Base-by-base conservation (phyloP, 2,888 invertebrate species). In the Mythimna pallens region DNA sequence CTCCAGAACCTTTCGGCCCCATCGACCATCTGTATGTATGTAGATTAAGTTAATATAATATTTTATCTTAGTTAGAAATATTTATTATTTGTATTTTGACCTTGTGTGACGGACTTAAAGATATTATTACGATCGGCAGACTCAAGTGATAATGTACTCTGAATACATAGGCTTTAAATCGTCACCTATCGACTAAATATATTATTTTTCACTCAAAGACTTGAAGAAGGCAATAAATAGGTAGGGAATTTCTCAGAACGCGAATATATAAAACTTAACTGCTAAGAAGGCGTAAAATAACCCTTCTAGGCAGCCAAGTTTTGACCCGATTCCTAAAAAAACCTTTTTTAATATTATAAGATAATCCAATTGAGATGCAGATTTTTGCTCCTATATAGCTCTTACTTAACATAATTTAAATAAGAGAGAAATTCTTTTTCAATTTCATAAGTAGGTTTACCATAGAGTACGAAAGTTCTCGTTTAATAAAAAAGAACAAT, bases 81-180 rank as follows among this genome's bases (percentile, higher is more conserved):
- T 36, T 1, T 34, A 34, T 34, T 34, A 34, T 36, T 36, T 9
- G 36, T 36, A 36, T 9, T 9, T 36, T 36, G 8, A 36, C 36
- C 36, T 36, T 36, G 9, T 36, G 36, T 8, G 36, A 36, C 36
- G 8, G 7, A 36, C 2, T 30, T 30, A 30, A 30, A 3, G 30
- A 30, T 30, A 3, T 30, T 30, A 30, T 30, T 30, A 30, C 79
- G 79, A 79, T 80, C n/a, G 12, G 14, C 47, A 66, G 66, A 57
- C 58, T 59, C 34, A 59, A 78, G 59, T 72, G 75, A 75, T 79
- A 78, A 79, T 78, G 62, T 73, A 58, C 59, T 43, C 30, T 73
- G 30, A 83, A 70, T 79, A 70, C 47, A 65, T 76, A 72, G 20
- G 40, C n/a, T 70, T 50, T 22, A 40, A 75, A 65, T 70, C 40